Percentiles rank a stretch among this genome's conserved stretches.
Conservation (phyloP, 1,140 invertebrate species). For the Aphidius ervi region DNA sequence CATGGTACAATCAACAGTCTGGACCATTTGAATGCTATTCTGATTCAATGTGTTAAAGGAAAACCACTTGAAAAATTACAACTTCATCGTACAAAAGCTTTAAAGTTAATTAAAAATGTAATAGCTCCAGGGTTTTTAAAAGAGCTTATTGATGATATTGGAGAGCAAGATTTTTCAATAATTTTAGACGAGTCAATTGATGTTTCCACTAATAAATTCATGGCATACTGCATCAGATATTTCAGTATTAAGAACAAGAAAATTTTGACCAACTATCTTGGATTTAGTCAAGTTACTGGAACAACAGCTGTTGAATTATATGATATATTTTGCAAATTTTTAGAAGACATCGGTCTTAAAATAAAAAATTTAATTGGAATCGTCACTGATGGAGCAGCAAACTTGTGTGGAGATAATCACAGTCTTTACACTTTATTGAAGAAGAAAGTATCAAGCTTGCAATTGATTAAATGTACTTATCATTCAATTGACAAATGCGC, state of each 20-base stretch:
- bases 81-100: constrained; percentile 41
- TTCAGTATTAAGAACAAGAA: constrained; percentile 30
- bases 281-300: constrained; percentile 25
- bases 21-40: constrained; percentile 18
- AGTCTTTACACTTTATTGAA: constrained; percentile 30
- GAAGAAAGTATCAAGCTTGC: constrained; percentile 20
- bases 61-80: constrained; percentile 21
- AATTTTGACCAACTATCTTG: constrained; percentile 34
- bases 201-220: constrained; percentile 36
- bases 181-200: constrained; percentile 46
- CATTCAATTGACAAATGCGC: constrained; percentile 33
- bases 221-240: constrained; percentile 42
- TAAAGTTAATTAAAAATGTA: constrained; percentile 42
- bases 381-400: constrained; percentile 37
- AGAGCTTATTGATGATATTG: constrained; percentile 37
- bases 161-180: constrained; percentile 37
- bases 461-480: constrained; percentile 24
- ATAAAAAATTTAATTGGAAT: constrained; percentile 36
- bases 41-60: constrained; percentile 13
- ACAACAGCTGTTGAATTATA: constrained; percentile 20
- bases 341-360: constrained; percentile 18
- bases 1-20: constrained; percentile 20
- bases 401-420: constrained; percentile 30
- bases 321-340: constrained; percentile 15
- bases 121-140: constrained; percentile 35